Conservation (phyloP, 53 echinoderm and acorn worm genomes). For the Zoroaster sp. region DNA sequence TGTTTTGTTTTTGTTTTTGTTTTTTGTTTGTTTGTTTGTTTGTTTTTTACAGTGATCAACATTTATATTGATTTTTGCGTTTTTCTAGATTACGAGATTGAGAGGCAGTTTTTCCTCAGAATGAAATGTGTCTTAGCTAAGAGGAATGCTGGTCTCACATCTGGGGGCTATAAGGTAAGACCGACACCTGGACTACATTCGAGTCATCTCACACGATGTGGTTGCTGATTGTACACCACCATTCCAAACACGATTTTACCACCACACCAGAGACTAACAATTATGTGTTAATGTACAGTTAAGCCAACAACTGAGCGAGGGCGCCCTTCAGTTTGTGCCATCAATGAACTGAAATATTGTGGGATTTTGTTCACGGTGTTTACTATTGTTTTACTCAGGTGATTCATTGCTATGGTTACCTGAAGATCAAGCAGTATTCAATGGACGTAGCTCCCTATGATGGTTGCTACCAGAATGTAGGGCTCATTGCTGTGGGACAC, state of each 20-base stretch:
- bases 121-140: constrained; percentile 99
- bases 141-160: constrained; percentile 94
- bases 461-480: constrained; percentile 98
- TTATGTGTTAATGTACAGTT: no score
- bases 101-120: constrained; percentile 93
- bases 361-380: no score
- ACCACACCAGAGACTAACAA: no score
- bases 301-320: no score
- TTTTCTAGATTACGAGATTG: constrained; percentile 88
- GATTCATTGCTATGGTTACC: constrained; percentile 96
- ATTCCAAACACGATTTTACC: no score
- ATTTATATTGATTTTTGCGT: neutral
- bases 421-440: constrained; percentile 99
- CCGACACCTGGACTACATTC: no score
- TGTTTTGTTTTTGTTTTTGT: neutral
- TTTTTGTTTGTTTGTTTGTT: no score
- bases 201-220: no score
- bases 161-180: constrained; percentile 92
- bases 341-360: no score
- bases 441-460: constrained; percentile 99
- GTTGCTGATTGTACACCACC: no score
- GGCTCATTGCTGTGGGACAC: constrained; percentile 95
- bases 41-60: neutral
- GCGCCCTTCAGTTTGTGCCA: no score
- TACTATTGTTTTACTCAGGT: constrained; percentile 50